Evolutionary conservation across 2,113 vertebrate species (phyloP), one percentile per base, ranked within the genome.

Genomic region (Erpornis zantholeuca): DNA sequence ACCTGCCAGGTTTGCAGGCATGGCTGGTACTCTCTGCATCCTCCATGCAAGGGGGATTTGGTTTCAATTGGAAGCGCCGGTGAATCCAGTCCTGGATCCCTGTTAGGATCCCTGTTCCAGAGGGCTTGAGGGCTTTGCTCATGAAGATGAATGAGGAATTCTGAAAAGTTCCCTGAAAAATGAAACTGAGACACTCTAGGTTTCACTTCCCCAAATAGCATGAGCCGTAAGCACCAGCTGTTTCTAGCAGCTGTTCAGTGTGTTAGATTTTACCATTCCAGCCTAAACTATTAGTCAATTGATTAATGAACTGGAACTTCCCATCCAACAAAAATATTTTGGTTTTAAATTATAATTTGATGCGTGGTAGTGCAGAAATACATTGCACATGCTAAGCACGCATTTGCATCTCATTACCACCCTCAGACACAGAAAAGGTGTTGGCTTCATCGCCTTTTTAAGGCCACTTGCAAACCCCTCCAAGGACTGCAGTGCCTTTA

Each of bases 231-330:
- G 95, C 73, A 82, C 42, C 88, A 92, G 94, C 94, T 96, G 92
- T 72, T 90, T 49, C 52, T 11, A 94, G 91, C 95, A 97, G 96
- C 86, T 94, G 90, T 69, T 65, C 50, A 76, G 65, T 14, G 38
- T 1, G 3, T 85, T 92, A 72, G 73, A 91, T 79, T 82, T 57
- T 63, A 86, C 59, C 45, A 56, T 89, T 90, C 92, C 63, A 65
- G 80, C 65, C 65, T 70, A 44, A 88, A 76, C 83, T 88, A 94
- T 96, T 96, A 96, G 83, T 88, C 93, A 82, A 92, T 92, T 94
- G 94, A 97, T 96, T 96, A 94, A 97, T 89, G 92, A 94, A 88
- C 83, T 66, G 54, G 50, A 87, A 90, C 68, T 96, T 76, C 88
- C 69, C 82, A 90, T 92, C 91, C 93, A 95, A 95, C 60, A 59